Evolutionary conservation across 2,888 invertebrate genomes (phyloP).

Genomic region (Mesochorus sp.): DNA sequence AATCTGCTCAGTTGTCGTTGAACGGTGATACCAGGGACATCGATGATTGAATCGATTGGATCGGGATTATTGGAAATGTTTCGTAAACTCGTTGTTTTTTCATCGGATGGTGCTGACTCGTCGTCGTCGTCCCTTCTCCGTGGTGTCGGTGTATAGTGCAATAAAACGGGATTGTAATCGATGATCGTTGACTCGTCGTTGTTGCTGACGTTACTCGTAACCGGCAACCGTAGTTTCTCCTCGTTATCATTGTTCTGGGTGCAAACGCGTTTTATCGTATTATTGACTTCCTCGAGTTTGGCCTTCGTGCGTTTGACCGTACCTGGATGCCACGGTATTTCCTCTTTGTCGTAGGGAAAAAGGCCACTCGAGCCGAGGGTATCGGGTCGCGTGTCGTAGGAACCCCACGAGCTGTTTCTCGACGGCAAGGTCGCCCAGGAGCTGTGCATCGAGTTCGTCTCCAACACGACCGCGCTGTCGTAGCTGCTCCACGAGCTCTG

Average conservation of each 20-base stretch:
- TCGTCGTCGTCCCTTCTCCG: slow-evolving; percentile 73
- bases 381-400: slow-evolving; percentile 86
- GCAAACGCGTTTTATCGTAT: slow-evolving; percentile 79
- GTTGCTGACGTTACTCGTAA: slow-evolving; percentile 20
- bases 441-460: slow-evolving; percentile 90
- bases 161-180: slow-evolving; percentile 78
- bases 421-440: slow-evolving; percentile 90
- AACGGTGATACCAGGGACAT: no score
- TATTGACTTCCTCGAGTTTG: slow-evolving; percentile 86
- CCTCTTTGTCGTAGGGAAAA: slow-evolving; percentile 85
- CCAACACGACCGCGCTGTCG: slow-evolving; percentile 89
- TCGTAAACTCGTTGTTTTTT: no score
- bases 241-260: slow-evolving; percentile 75
- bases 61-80: no score
- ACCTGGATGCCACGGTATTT: slow-evolving; percentile 87
- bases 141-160: slow-evolving; percentile 78
- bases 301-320: slow-evolving; percentile 88
- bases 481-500: slow-evolving; percentile 91
- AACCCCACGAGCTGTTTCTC: slow-evolving; percentile 88
- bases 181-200: slow-evolving; percentile 72
- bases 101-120: no score
- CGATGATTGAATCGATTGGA: no score
- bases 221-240: slow-evolving; percentile 63
- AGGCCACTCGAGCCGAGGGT: slow-evolving; percentile 81
- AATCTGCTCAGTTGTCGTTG: slow-evolving; percentile 80